Conservation (phyloP, 2,113 vertebrate species). For the Phaetusa simplex region DNA sequence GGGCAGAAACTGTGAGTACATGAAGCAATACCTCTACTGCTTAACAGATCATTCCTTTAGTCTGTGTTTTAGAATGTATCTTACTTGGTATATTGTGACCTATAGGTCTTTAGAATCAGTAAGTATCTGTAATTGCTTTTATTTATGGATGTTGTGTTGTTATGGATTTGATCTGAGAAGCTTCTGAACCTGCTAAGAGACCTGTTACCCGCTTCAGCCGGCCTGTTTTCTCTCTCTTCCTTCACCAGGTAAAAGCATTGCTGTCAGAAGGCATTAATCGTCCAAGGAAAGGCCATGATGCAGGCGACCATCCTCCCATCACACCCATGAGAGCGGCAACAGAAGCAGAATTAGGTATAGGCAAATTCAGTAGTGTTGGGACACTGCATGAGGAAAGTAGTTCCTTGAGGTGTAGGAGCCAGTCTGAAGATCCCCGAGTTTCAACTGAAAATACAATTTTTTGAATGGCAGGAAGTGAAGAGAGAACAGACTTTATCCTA, state of each 20-base stretch:
- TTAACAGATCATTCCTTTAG: not conserved
- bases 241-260: conserved; percentile 84
- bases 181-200: not conserved
- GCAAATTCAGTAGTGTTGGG: not conserved
- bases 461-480: not conserved
- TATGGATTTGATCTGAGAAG: not conserved
- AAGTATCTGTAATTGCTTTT: not conserved
- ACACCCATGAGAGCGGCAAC: conserved; percentile 94
- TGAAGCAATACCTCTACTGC: not conserved
- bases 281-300: conserved; percentile 90
- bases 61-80: not conserved
- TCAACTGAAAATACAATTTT: not conserved
- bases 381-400: not conserved
- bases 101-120: not conserved
- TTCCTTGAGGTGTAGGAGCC: not conserved
- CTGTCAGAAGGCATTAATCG: conserved; percentile 88
- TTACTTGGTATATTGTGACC: not conserved
- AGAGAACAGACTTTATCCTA: not conserved
- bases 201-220: not conserved
- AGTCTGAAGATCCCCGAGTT: not conserved
- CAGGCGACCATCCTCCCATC: conserved; percentile 96
- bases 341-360: conserved; percentile 89
- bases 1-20: conserved; percentile 86
- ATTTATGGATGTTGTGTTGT: not conserved
- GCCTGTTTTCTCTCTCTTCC: not conserved